These are phyloP conservation scores for Oryzias woworae DNA, from an alignment of 2,113 vertebrate genomes.

Conservation along the genomic window DNA sequence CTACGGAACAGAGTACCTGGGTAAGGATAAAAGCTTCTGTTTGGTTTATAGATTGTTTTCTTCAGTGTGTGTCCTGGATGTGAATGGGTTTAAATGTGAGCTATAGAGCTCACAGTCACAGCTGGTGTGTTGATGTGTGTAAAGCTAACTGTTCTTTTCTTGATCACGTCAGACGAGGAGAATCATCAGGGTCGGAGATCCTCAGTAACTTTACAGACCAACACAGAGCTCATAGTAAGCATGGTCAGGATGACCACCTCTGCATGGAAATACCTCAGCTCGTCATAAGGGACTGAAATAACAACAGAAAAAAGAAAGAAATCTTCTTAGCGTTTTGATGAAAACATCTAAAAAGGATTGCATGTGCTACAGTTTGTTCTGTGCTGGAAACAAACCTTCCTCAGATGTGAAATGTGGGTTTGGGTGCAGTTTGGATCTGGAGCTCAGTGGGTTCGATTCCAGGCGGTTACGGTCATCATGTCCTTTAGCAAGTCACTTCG, in stretches of 20 bases:
- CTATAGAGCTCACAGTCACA: neutral
- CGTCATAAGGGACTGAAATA: neutral
- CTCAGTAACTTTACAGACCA: constrained; percentile 54
- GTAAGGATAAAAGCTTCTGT: constrained; percentile 67
- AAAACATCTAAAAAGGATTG: constrained; percentile 13
- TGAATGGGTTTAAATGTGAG: neutral
- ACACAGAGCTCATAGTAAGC: constrained; percentile 64
- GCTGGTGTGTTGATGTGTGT: constrained; percentile 22
- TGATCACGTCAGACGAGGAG: constrained; percentile 58
- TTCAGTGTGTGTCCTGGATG: neutral
- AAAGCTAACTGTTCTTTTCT: constrained; percentile 61
- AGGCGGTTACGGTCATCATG: too few species aligned
- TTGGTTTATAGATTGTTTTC: neutral
- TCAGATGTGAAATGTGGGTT: neutral
- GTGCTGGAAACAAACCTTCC: neutral
- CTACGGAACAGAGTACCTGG: constrained; percentile 88
- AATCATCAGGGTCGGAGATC: constrained; percentile 42
- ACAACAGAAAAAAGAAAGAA: neutral
- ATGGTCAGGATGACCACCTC: constrained; percentile 33
- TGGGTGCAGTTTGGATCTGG: too few species aligned
- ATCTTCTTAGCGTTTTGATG: neutral
- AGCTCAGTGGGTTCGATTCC: too few species aligned
- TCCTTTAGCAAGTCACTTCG: too few species aligned
- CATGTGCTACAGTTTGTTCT: constrained; percentile 32
- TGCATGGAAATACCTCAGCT: constrained; percentile 51